A percentile compares a stretch with the other conserved stretches of the same genome.
phyloP scores from a whole-genome alignment of 2,888 invertebrate genomes.

The Danaus chrysippus region DNA sequence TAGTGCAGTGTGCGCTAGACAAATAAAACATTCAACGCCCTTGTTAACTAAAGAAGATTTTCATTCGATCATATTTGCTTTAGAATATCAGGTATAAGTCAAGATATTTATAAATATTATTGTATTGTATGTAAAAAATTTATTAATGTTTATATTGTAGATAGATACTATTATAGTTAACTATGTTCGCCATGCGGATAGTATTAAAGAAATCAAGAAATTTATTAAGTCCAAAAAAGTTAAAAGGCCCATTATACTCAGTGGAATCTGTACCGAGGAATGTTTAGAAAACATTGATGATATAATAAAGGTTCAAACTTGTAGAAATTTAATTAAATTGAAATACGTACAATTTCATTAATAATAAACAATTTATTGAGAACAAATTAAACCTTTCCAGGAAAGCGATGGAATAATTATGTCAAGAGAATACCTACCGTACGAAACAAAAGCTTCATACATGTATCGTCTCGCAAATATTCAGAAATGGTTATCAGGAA shows the following conservation, averaged over 20 bases:
- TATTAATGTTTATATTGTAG: slow-evolving; percentile 30
- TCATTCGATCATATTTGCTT: slow-evolving; percentile 46
- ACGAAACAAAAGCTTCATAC: slow-evolving; percentile 44
- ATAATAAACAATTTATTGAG: neutral
- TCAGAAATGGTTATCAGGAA: slow-evolving; percentile 55
- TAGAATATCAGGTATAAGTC: slow-evolving; percentile 42
- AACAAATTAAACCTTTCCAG: slow-evolving; percentile 36
- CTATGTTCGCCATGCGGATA: slow-evolving; percentile 38
- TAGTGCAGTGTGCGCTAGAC: slow-evolving; percentile 43
- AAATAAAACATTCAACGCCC: slow-evolving; percentile 41
- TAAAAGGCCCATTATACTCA: slow-evolving; percentile 42
- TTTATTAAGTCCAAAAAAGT: slow-evolving; percentile 34
- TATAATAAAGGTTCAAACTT: slow-evolving; percentile 44
- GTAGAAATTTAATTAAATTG: slow-evolving; percentile 9
- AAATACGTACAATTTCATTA: neutral
- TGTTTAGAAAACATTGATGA: slow-evolving; percentile 51
- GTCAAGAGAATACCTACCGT: slow-evolving; percentile 54
- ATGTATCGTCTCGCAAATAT: slow-evolving; percentile 45
- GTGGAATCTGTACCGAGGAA: slow-evolving; percentile 50
- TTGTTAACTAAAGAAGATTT: slow-evolving; percentile 44
- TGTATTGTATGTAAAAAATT: neutral
- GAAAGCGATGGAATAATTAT: slow-evolving; percentile 56
- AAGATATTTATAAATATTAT: neutral
- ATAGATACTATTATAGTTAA: slow-evolving; percentile 45
- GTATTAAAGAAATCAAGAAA: slow-evolving; percentile 37